Conservation (phyloP, 1,140 invertebrate species). For the Halictus rubicundus region DNA sequence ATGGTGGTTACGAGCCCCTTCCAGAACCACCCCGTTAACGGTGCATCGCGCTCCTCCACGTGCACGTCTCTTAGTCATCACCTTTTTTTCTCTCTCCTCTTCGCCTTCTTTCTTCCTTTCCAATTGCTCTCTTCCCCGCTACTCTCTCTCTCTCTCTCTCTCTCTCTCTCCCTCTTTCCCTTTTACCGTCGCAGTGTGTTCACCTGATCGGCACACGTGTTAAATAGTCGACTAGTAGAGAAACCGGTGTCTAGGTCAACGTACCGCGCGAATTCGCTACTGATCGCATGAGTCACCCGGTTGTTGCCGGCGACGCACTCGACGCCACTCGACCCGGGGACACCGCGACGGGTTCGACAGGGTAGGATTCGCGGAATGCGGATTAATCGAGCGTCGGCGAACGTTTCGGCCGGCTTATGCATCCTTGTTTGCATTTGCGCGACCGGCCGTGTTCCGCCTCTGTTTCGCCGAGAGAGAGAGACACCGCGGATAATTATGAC, state of each 20-base stretch:
- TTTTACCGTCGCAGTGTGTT: background rate
- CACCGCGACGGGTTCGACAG: background rate
- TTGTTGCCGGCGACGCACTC: background rate
- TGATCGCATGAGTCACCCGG: constrained; percentile 54
- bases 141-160: background rate
- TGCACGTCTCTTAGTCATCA: constrained; percentile 60
- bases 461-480: too few species aligned
- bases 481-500: background rate
- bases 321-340: background rate
- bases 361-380: constrained; percentile 44
- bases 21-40: constrained; percentile 57
- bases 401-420: constrained; percentile 13
- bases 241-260: constrained; percentile 55
- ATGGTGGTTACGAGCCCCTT: constrained; percentile 55
- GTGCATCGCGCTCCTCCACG: constrained; percentile 49
- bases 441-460: constrained; percentile 6
- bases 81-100: background rate
- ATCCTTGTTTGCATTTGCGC: constrained; percentile 19
- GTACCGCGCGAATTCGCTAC: constrained; percentile 46
- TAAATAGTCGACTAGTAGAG: constrained; percentile 39
- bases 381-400: constrained; percentile 44
- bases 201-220: constrained; percentile 45
- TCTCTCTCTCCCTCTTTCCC: too few species aligned
- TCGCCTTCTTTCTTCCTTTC: background rate
- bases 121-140: background rate